These are phyloP conservation scores for Hyperoodon ampullatus DNA, from an alignment of 2,113 vertebrate genomes.

Conservation along the genomic window DNA sequence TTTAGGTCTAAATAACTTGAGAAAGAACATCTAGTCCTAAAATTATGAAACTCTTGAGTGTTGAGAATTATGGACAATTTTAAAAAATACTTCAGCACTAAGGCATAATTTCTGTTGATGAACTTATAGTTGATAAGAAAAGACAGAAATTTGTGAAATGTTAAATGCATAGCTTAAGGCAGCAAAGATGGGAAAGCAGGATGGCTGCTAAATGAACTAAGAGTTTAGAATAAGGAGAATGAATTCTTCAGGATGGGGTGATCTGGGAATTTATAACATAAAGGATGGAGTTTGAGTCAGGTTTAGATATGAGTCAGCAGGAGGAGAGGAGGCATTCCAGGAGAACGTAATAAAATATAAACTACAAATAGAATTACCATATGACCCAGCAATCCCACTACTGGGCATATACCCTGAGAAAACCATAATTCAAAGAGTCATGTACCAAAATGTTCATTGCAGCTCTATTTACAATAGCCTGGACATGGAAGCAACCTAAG, in stretches of 20 bases:
- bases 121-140: neutral
- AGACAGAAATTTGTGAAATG: neutral
- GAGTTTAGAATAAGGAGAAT: neutral
- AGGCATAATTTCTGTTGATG: neutral
- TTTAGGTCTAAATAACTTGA: neutral
- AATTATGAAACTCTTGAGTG: neutral
- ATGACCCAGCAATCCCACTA: too few species aligned
- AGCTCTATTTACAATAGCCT: too few species aligned
- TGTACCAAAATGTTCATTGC: too few species aligned
- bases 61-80: neutral
- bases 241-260: neutral
- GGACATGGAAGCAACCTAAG: too few species aligned
- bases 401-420: too few species aligned
- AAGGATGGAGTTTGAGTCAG: neutral
- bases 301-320: neutral
- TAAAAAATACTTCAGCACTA: neutral
- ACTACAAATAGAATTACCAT: too few species aligned
- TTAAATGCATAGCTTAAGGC: neutral
- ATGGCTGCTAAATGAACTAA: neutral
- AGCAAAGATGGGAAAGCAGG: neutral
- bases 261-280: neutral
- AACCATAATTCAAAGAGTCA: too few species aligned
- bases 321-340: neutral
- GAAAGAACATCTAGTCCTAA: neutral
- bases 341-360: neutral